These are phyloP conservation scores for Cydia amplana DNA, from an alignment of 1,140 invertebrate species.

Conservation along the genomic window DNA sequence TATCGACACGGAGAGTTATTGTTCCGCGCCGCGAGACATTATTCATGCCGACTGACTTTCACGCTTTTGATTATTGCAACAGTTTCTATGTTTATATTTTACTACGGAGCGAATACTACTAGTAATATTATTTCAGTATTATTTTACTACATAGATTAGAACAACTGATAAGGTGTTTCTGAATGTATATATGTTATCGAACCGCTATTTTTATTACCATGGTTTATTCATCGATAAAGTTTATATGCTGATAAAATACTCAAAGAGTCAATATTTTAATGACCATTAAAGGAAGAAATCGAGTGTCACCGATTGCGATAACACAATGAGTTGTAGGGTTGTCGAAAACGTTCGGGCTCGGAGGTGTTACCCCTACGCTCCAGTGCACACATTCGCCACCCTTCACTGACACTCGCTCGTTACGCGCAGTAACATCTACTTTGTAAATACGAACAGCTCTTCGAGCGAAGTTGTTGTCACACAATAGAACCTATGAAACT, in stretches of 20 bases:
- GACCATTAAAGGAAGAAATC: conserved; percentile 60
- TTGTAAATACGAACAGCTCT: conserved; percentile 31
- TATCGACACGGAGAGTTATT: conserved; percentile 74
- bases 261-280: conserved; percentile 43
- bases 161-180: conserved; percentile 20
- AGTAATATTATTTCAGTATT: conserved; percentile 35
- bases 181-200: conserved; percentile 13
- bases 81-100: conserved; percentile 51
- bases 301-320: conserved; percentile 62
- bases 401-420: conserved; percentile 51
- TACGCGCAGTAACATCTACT: conserved; percentile 52
- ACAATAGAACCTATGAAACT: background rate
- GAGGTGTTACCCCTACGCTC: conserved; percentile 55
- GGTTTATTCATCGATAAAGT: conserved; percentile 24
- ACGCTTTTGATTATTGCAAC: conserved; percentile 68
- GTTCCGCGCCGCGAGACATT: conserved; percentile 64
- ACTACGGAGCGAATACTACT: conserved; percentile 37
- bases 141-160: conserved; percentile 12
- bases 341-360: conserved; percentile 43
- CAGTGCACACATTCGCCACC: conserved; percentile 45
- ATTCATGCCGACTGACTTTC: conserved; percentile 69
- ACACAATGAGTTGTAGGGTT: conserved; percentile 63
- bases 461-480: background rate
- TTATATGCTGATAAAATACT: conserved; percentile 24
- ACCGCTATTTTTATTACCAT: conserved; percentile 27